phyloP scores from a whole-genome alignment of 1,140 invertebrate species.

The Sinonovacula constricta region DNA sequence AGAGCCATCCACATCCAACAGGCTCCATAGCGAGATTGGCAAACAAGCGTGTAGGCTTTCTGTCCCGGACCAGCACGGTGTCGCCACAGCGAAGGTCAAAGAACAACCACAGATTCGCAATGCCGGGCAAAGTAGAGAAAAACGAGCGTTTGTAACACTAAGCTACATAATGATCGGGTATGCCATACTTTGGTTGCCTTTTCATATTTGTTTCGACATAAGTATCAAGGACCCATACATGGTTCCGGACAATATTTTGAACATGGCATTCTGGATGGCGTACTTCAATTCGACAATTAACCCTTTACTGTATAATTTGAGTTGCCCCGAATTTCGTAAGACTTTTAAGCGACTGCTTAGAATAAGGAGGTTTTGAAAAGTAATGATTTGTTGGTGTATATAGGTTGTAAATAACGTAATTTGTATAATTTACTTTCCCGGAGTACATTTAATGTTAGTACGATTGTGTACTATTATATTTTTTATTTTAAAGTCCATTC shows the following conservation, averaged over 20 bases:
- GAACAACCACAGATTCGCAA: neutral
- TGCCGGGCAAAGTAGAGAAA: constrained; percentile 34
- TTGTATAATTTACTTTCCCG: no score
- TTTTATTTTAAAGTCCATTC: no score
- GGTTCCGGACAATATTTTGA: constrained; percentile 61
- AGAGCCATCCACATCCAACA: neutral
- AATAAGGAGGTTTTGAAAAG: no score
- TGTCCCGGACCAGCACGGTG: neutral
- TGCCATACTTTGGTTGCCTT: constrained; percentile 71
- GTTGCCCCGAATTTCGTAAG: constrained; percentile 65
- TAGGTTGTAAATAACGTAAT: no score
- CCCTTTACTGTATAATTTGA: constrained; percentile 75
- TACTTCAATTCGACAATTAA: constrained; percentile 76
- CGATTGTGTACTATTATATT: no score
- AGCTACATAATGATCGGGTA: constrained; percentile 71
- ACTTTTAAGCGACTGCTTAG: constrained; percentile 69
- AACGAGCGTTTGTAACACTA: constrained; percentile 66
- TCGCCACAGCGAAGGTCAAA: neutral
- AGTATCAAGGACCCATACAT: constrained; percentile 59
- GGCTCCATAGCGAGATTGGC: neutral
- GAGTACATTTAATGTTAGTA: no score
- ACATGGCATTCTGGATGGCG: constrained; percentile 72
- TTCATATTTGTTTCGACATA: constrained; percentile 73
- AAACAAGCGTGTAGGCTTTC: no score
- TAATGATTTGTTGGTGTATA: no score